These are phyloP conservation scores for Parnassius orleans DNA, from an alignment of 2,888 invertebrate genomes.

Conservation along the genomic window DNA sequence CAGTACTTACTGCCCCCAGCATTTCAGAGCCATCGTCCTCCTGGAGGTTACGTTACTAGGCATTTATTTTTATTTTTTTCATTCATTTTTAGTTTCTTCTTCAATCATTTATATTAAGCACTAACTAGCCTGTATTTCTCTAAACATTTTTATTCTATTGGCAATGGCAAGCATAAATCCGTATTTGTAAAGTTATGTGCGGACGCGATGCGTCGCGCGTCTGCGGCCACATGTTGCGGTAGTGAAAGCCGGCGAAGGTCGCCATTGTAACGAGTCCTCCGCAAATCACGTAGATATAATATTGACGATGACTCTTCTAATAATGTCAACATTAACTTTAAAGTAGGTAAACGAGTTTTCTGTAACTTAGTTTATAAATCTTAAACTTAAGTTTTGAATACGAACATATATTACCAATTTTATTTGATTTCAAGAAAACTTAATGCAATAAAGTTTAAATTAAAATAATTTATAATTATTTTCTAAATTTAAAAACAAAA, in stretches of 20 bases:
- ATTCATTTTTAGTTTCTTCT: too few relatives aligned
- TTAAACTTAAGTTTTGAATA: too few relatives aligned
- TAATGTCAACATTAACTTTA: not conserved
- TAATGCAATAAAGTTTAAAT: too few relatives aligned
- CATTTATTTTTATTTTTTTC: too few relatives aligned
- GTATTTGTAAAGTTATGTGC: not conserved
- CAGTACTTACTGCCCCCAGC: too few relatives aligned
- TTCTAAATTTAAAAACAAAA: too few relatives aligned
- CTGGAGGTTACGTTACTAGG: too few relatives aligned
- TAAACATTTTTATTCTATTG: not conserved
- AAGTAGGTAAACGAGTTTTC: not conserved
- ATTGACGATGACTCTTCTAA: conserved; percentile 8
- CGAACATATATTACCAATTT: too few relatives aligned
- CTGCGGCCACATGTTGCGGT: conserved; percentile 1
- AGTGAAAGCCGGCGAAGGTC: conserved; percentile 23
- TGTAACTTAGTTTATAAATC: not conserved
- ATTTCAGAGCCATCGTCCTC: too few relatives aligned
- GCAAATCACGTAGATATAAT: conserved; percentile 11
- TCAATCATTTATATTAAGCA: too few relatives aligned
- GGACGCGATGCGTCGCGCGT: conserved; percentile 5
- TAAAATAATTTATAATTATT: too few relatives aligned
- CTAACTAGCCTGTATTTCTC: not conserved
- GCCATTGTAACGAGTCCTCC: conserved; percentile 4
- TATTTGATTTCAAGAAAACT: too few relatives aligned
- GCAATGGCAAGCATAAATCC: conserved; percentile 9